Base-by-base conservation (phyloP, 1,140 invertebrate genomes). In the Anagrus nilaparvatae region DNA sequence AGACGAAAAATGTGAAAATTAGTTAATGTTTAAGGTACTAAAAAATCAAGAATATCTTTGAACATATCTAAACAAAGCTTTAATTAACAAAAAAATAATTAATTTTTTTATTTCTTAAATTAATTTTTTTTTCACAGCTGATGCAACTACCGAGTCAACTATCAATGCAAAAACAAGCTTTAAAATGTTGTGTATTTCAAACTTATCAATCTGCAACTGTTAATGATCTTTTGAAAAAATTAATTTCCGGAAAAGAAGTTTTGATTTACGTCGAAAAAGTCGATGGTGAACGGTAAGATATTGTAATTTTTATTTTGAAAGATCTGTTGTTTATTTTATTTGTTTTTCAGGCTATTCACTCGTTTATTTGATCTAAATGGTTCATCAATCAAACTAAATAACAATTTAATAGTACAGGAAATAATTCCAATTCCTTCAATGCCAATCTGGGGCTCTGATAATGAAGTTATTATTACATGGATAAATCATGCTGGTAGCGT, bases 191-290 rank as follows among this genome's bases (percentile, higher is more conserved):
- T 33, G 52, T 55, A 48, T 58, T 17, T n/a, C 36, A 55, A 28
- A 41, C 48, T 5, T 25, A 33, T 9, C 21, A 46, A 2, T 51
- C 51, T 2, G 4, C 43, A 5, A 29, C 47, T 13, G 17, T 38
- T 10, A 43, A 66, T 42, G 42, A 54, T 31, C 43, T 38, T 31
- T 43, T 67, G 3, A 60, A 59, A 34, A 30, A 52, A 24, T 2
- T 9, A 1, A 32, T 59, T 25, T 53, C 52, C 37, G 52, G 53
- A 9, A 59, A 58, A 39, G 51, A 61, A 32, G 49, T 62, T 13
- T 74, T 81, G 17, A 59, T 79, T 4, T 69, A 70, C 27, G 69
- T 81, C 12, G 68, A 78, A 47, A 60, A 70, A 51, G 61, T 79
- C 3, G 58, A 71, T 16, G 65, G 69, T 21, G 70, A 72, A 23